Evolutionary conservation across 2,888 invertebrate species (phyloP).

Genomic region (Leptogaster cylindrica): DNA sequence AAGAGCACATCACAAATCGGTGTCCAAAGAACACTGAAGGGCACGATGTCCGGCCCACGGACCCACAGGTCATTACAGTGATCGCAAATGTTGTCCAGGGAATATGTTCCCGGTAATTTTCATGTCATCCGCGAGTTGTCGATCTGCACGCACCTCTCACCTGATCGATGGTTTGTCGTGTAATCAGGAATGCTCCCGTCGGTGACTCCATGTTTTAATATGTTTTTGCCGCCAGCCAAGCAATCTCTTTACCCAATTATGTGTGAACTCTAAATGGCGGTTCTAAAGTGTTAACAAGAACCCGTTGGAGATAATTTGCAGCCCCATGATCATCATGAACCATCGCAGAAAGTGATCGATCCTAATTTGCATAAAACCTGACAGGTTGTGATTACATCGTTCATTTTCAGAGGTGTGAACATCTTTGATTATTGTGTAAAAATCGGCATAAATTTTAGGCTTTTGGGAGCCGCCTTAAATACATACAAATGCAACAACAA

Average conservation of each 20-base stretch:
- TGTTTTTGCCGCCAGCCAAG: neutral
- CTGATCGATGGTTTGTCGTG: slow-evolving; percentile 31
- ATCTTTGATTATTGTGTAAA: slow-evolving; percentile 7
- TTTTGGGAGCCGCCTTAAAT: too few species aligned
- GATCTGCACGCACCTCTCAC: slow-evolving; percentile 27
- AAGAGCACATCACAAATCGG: neutral
- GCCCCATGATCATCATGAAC: slow-evolving; percentile 22
- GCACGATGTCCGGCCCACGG: neutral
- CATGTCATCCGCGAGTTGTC: slow-evolving; percentile 25
- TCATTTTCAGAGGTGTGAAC: slow-evolving; percentile 25
- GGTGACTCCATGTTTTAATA: slow-evolving; percentile 2
- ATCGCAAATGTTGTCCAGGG: slow-evolving; percentile 25
- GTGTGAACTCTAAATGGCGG: slow-evolving; percentile 28
- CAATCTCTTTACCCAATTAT: slow-evolving; percentile 34
- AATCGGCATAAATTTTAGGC: slow-evolving; percentile 2
- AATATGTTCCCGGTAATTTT: slow-evolving; percentile 23
- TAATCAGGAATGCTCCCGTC: slow-evolving; percentile 5
- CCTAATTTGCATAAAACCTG: slow-evolving; percentile 34
- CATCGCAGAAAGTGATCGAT: slow-evolving; percentile 16
- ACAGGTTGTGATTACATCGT: slow-evolving; percentile 30
- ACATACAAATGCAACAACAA: too few species aligned
- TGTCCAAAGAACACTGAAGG: slow-evolving; percentile 17
- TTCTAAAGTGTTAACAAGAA: slow-evolving; percentile 38
- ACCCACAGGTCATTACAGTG: slow-evolving; percentile 27
- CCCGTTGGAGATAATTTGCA: slow-evolving; percentile 4